These are phyloP conservation scores for Poeciliopsis paucimaculata DNA, from an alignment of 2,797 vertebrate species.

Conservation along the genomic window DNA sequence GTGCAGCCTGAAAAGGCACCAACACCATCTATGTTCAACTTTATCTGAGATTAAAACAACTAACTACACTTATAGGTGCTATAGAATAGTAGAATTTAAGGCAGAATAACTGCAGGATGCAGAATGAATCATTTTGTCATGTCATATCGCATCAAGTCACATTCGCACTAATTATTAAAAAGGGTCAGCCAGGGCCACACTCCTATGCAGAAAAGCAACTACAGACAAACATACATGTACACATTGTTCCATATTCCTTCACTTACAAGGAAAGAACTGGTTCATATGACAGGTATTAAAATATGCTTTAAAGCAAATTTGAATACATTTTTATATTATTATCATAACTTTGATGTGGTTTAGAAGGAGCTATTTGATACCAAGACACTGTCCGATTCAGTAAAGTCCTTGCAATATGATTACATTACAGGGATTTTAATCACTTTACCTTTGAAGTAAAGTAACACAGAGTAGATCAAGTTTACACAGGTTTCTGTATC, in stretches of 20 bases:
- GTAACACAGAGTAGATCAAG: not conserved
- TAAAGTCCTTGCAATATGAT: not conserved
- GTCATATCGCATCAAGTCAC: not conserved
- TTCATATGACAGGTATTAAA: not conserved
- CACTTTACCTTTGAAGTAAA: not conserved
- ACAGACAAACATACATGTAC: not conserved
- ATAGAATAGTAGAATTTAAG: not conserved
- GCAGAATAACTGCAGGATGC: conserved; percentile 5
- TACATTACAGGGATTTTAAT: no score
- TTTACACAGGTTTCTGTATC: not conserved
- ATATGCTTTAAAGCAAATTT: not conserved
- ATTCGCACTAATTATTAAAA: not conserved
- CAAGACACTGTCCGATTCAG: not conserved
- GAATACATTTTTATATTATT: not conserved
- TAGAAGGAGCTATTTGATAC: not conserved
- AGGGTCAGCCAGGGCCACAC: not conserved
- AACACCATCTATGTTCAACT: not conserved
- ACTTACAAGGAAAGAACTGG: not conserved
- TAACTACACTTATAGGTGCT: not conserved
- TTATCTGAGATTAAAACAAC: not conserved
- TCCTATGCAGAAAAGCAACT: not conserved
- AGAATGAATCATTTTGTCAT: not conserved
- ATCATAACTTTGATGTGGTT: not conserved
- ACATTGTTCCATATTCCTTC: not conserved
- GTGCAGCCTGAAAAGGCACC: not conserved